Base-by-base conservation (phyloP, 2,888 invertebrate species). In the Phyllotreta striolata region DNA sequence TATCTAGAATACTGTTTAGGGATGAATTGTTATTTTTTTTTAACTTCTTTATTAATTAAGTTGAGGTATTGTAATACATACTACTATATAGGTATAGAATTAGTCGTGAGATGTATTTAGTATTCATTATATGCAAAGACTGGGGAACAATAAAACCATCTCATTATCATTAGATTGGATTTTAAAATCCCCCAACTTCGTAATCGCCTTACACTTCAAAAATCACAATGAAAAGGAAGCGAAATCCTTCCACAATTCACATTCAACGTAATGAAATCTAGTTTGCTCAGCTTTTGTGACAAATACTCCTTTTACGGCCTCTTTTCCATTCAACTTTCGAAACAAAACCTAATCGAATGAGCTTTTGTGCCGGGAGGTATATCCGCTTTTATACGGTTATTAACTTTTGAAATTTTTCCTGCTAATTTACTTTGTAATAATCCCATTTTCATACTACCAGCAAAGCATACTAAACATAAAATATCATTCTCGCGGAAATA, bases 201-300 rank as follows among this genome's bases (percentile, higher is more conserved):
- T 63, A 63, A 63, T 57, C 57, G 44, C 43, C 52, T 57, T 63
- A 63, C 52, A 60, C 60, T 60, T 60, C 52, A 44, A 52, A 63
- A 63, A 63, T 63, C 44, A 57, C 46, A 52, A 49, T 57, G 52
- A 57, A 63, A 63, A 63, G 57, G 62, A 57, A 63, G 62, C 46
- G 56, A 52, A 57, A 63, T 63, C 57, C 52, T 39, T 57, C 62
- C 46, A 60, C 57, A 57, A 57, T 57, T 63, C 62, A 52, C 62
- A 57, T 63, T 63, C 52, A 63, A 39, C 52, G 43, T 57, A 57
- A 57, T 56, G 57, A 63, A 63, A 63, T 57, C 52, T 57, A 63
- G 57, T 63, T 63, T 63, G 38, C 51, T 43, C 37, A 39, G 57
- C 57, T 57, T 63, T 63, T 63, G 62, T 57, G 57, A 63, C 62